Evolutionary conservation across 1,140 invertebrate species (phyloP).

Genomic region (Temnothorax curvispinosus): DNA sequence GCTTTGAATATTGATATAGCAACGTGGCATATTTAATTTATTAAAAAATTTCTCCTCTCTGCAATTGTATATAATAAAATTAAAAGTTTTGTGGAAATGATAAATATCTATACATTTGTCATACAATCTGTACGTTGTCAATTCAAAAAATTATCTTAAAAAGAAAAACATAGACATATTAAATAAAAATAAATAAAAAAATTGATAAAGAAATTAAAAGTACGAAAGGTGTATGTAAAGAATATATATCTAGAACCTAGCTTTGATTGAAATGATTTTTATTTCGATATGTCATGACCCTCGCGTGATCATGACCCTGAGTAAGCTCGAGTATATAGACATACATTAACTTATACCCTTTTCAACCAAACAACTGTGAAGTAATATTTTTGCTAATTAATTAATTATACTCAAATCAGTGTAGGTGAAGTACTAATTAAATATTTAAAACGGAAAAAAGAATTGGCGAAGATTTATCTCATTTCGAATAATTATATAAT

Average conservation of each 20-base stretch:
- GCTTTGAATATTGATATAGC: not conserved
- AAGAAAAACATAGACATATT: not conserved
- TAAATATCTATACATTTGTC: not conserved
- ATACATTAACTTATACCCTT: slow-evolving; percentile 14
- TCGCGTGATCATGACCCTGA: not conserved
- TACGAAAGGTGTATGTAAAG: not conserved
- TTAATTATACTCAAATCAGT: not conserved
- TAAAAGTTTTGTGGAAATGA: not conserved
- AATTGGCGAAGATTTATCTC: not conserved
- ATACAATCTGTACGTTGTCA: too few relatives aligned
- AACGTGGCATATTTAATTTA: not conserved
- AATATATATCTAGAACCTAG: not conserved
- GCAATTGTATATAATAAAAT: not conserved
- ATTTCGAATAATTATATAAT: not conserved
- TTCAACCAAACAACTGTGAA: not conserved
- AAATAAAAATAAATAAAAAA: not conserved
- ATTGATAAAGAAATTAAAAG: not conserved
- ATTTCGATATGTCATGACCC: slow-evolving; percentile 22
- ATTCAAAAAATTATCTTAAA: not conserved
- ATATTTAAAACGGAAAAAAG: not conserved
- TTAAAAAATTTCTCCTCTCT: not conserved
- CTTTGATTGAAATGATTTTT: slow-evolving; percentile 1
- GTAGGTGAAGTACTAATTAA: not conserved
- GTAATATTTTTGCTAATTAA: not conserved
- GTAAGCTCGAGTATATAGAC: not conserved